Evolutionary conservation across 2,888 invertebrate genomes (phyloP).

Genomic region (Eupithecia inturbata): DNA sequence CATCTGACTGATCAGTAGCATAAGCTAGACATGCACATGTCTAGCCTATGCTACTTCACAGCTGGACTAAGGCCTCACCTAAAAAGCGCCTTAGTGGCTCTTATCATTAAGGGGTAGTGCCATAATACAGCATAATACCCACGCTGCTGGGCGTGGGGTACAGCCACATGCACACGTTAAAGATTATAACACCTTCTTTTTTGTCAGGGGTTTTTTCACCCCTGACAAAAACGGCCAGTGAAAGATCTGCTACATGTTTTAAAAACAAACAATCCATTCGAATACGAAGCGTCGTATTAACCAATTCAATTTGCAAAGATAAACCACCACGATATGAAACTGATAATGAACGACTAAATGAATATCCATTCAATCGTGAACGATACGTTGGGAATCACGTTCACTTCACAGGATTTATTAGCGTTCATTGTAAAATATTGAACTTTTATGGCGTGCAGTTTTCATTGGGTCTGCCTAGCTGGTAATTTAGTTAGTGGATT

Average conservation of each 20-base stretch:
- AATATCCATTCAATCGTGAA: slow-evolving; percentile 69
- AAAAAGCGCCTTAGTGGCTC: too few species aligned
- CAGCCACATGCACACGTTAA: too few species aligned
- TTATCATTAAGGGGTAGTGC: too few species aligned
- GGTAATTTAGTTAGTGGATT: slow-evolving; percentile 31
- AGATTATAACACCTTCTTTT: too few species aligned
- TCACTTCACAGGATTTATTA: slow-evolving; percentile 65
- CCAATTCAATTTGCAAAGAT: slow-evolving; percentile 47
- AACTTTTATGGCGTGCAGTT: slow-evolving; percentile 40
- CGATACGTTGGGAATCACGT: slow-evolving; percentile 64
- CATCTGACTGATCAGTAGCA: too few species aligned
- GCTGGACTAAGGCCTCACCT: too few species aligned
- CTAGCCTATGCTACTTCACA: too few species aligned
- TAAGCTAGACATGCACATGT: too few species aligned
- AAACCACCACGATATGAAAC: slow-evolving; percentile 59
- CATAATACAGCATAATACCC: too few species aligned
- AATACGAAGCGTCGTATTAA: slow-evolving; percentile 20
- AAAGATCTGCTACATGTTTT: neutral
- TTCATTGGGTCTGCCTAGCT: slow-evolving; percentile 28
- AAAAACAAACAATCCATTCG: slow-evolving; percentile 17
- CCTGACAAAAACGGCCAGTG: too few species aligned
- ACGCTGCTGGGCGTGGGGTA: too few species aligned
- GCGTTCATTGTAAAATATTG: slow-evolving; percentile 47
- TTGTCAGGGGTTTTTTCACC: too few species aligned
- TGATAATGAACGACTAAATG: slow-evolving; percentile 67